Conservation (phyloP, 1,140 invertebrate species). For the Ceratina calcarata region DNA sequence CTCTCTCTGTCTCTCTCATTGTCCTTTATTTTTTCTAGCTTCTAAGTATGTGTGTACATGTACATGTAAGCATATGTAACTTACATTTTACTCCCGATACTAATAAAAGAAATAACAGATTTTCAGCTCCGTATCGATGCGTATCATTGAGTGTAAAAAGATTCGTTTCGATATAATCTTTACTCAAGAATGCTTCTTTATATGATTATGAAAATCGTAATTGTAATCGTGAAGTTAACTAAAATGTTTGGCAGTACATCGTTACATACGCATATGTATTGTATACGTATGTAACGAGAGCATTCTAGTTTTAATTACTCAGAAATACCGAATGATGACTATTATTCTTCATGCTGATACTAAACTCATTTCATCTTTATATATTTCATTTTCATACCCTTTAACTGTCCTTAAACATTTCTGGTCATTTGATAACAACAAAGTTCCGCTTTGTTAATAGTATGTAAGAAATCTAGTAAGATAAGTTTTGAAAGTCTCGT, state of each 20-base stretch:
- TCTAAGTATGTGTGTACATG: constrained; percentile 38
- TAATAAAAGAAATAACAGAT: constrained; percentile 12
- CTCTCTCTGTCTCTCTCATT: constrained; percentile 3
- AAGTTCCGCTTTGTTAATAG: constrained; percentile 15
- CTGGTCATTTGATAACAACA: constrained; percentile 43
- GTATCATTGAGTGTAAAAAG: neutral
- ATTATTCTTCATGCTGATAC: constrained; percentile 11
- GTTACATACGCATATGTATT: neutral
- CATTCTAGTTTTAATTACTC: neutral
- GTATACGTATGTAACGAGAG: neutral
- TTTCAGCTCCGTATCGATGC: constrained; percentile 14
- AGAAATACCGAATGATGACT: neutral
- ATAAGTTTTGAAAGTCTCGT: constrained; percentile 1
- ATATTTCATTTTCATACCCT: constrained; percentile 45
- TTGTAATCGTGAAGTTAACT: neutral
- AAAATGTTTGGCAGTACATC: too few species aligned
- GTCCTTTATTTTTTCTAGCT: constrained; percentile 37
- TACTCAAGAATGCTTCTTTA: neutral
- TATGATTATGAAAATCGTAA: neutral
- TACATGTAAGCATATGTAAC: constrained; percentile 37
- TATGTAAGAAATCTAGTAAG: constrained; percentile 26
- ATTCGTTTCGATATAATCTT: neutral
- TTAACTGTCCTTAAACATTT: constrained; percentile 51
- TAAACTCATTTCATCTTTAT: constrained; percentile 43
- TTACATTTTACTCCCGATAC: constrained; percentile 19